Percentiles rank a stretch among this genome's conserved stretches.
These are phyloP conservation scores for Toxotes lorentzi DNA, from an alignment of 2,797 vertebrate species.

Conservation along the genomic window DNA sequence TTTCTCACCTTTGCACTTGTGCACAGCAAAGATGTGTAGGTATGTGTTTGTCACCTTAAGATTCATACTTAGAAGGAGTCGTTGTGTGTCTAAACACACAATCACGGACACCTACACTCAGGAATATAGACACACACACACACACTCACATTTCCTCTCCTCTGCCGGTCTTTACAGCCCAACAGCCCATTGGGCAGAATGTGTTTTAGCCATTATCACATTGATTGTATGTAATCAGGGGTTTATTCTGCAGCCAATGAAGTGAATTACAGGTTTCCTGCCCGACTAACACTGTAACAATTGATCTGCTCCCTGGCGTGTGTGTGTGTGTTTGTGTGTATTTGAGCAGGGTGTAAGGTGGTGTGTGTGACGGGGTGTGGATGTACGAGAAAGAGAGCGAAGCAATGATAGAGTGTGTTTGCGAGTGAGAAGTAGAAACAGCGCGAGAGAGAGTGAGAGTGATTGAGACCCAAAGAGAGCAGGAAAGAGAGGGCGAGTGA, in stretches of 20 bases:
- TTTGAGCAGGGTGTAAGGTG: background rate
- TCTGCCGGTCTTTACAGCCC: slow-evolving; percentile 74
- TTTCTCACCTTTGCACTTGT: slow-evolving; percentile 44
- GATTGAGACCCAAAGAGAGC: slow-evolving; percentile 62
- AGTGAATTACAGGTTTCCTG: slow-evolving; percentile 94
- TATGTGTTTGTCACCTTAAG: slow-evolving; percentile 44
- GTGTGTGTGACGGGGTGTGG: slow-evolving; percentile 23
- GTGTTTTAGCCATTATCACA: slow-evolving; percentile 90
- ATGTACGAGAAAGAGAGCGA: slow-evolving; percentile 43
- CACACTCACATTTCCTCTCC: slow-evolving; percentile 47
- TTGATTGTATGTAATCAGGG: slow-evolving; percentile 93
- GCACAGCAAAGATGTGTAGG: background rate
- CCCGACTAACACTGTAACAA: slow-evolving; percentile 94
- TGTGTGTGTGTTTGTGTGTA: slow-evolving; percentile 49
- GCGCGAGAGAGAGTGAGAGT: slow-evolving; percentile 18
- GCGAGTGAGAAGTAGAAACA: slow-evolving; percentile 61
- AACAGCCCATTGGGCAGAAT: slow-evolving; percentile 86
- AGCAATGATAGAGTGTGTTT: slow-evolving; percentile 67
- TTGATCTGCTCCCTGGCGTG: slow-evolving; percentile 90
- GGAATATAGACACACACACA: slow-evolving; percentile 61
- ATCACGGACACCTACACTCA: slow-evolving; percentile 21
- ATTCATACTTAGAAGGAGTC: slow-evolving; percentile 51
- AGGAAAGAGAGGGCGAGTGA: slow-evolving; percentile 53
- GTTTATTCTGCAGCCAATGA: slow-evolving; percentile 91
- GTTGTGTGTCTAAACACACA: slow-evolving; percentile 16